Conservation (phyloP, 2,797 vertebrate species). For the Enteromius viviparus region DNA sequence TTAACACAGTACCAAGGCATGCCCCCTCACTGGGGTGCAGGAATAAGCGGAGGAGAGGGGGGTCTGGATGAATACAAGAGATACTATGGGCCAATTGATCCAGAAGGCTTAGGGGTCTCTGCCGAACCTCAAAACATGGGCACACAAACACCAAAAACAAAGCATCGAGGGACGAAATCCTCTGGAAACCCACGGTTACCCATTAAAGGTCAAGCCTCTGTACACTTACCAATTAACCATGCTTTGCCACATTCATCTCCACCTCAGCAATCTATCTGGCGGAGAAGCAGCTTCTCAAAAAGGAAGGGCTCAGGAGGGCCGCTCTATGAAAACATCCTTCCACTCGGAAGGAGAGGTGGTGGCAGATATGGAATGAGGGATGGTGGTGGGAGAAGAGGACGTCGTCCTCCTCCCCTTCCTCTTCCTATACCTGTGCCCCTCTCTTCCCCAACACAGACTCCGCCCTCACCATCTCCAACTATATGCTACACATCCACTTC, state of each 20-base stretch:
- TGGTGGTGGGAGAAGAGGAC: constrained; percentile 71
- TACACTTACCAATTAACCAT: constrained; percentile 77
- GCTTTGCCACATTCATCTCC: constrained; percentile 79
- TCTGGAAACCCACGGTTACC: constrained; percentile 73
- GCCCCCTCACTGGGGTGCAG: constrained; percentile 72
- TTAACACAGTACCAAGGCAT: constrained; percentile 73
- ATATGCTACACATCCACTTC: constrained; percentile 74
- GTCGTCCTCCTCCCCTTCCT: constrained; percentile 71
- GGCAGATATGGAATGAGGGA: constrained; percentile 74
- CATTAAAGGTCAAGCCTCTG: constrained; percentile 73
- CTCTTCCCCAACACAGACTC: constrained; percentile 77
- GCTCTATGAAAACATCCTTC: constrained; percentile 82
- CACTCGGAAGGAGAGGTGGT: constrained; percentile 78
- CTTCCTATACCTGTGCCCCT: constrained; percentile 74
- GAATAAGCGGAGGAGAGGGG: constrained; percentile 62
- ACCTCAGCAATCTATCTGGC: constrained; percentile 79
- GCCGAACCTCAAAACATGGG: constrained; percentile 71
- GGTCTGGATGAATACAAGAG: constrained; percentile 89
- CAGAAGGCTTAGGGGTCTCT: constrained; percentile 81
- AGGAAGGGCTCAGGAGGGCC: constrained; percentile 83
- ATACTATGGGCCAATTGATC: constrained; percentile 92
- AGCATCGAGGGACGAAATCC: constrained; percentile 72
- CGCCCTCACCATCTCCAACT: constrained; percentile 78
- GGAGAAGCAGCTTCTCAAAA: constrained; percentile 82
- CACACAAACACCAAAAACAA: constrained; percentile 75